These are phyloP conservation scores for Himalopsyche tibetana DNA, from an alignment of 2,888 invertebrate genomes.

Conservation along the genomic window DNA sequence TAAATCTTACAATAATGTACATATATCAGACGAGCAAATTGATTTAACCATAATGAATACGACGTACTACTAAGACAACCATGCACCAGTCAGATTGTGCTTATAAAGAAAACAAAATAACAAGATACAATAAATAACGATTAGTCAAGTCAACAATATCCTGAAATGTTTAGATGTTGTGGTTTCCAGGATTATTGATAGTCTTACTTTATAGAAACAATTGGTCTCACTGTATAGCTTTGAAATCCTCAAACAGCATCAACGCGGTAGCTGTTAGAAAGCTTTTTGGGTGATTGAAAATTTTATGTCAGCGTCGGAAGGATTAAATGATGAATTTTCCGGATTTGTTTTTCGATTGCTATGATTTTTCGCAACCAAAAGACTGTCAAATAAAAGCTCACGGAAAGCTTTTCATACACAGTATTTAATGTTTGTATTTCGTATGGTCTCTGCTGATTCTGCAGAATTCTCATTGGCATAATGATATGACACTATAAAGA, in stretches of 20 bases:
- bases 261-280: neutral
- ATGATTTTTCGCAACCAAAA: too few relatives aligned
- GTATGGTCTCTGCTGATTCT: too few relatives aligned
- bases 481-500: too few relatives aligned
- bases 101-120: neutral
- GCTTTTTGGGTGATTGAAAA: slow-evolving; percentile 17
- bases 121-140: slow-evolving; percentile 17
- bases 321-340: too few relatives aligned
- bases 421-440: too few relatives aligned
- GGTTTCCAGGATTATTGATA: slow-evolving; percentile 11
- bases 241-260: neutral
- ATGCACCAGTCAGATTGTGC: neutral
- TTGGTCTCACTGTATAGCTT: neutral
- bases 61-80: neutral
- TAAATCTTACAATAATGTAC: too few relatives aligned
- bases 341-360: too few relatives aligned
- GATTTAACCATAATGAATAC: too few relatives aligned
- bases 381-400: too few relatives aligned
- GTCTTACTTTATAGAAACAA: neutral
- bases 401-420: too few relatives aligned
- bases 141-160: neutral
- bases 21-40: too few relatives aligned
- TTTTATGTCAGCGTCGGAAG: neutral
- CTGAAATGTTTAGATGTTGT: neutral
- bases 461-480: too few relatives aligned